Evolutionary conservation across 64 coral and sea anemone species (phyloP), one percentile per base, ranked within the genome.

Genomic region (Pocillopora verrucosa): DNA sequence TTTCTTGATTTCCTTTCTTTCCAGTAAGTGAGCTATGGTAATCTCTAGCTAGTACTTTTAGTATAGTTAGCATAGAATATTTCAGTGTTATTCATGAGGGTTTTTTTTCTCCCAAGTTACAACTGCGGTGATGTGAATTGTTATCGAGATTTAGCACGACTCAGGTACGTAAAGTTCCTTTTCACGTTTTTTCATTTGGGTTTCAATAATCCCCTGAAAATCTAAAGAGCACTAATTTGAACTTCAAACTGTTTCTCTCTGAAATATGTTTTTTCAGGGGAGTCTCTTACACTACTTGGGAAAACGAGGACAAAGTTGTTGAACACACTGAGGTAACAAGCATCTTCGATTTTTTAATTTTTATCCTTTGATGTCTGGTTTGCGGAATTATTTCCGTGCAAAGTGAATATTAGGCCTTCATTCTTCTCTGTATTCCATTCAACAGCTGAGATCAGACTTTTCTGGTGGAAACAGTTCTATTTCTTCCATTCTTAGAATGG

Each of bases 81-180:
- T 56, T 58, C 0, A 9, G 51, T 73, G 0, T 25, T 74, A 24
- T 25, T 3, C 36, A 22, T 74, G 36, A 69, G 30, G 30, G 30
- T 30, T 30, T 1, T 77, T 76, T 36, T 76, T 56, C 16, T 56
- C 56, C 75, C 34, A 73, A 98, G 95, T 35, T 98, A 98, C 89
- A 98, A 98, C 57, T 98, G 95, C 69, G 92, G 91, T 56, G 95
- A 98, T 35, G 17, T 70, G 12, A 94, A 98, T 77, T 98, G 95
- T 74, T 98, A 98, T 77, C 88, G 89, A 13, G 95, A 98, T 84
- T 79, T 98, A 41, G 88, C 95, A 16, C 93, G 88, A 63, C 78
- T 98, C 6, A 93, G 95, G 95, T 98, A 81, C 17, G 58, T 1
- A 34, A 16, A 59, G 4, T 56, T 35, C 30, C 30, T 30, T 30